Conservation (phyloP, 2,113 vertebrate genomes). For the Sturnus vulgaris region DNA sequence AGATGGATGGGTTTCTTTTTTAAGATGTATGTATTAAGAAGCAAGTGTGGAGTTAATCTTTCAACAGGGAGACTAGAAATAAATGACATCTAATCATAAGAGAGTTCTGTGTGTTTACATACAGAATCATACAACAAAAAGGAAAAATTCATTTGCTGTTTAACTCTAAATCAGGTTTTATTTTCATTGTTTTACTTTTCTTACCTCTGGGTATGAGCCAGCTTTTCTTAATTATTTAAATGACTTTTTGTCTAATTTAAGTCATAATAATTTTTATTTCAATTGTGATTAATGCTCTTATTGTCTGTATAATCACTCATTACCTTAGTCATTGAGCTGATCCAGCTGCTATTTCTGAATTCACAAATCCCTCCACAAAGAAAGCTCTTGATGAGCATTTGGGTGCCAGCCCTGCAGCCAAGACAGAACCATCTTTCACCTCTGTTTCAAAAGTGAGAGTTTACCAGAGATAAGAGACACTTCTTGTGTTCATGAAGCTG, state of each 20-base stretch:
- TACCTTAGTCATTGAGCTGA: neutral
- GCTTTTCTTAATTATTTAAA: constrained; percentile 25
- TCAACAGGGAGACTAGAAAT: constrained; percentile 32
- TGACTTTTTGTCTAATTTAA: constrained; percentile 36
- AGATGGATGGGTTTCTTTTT: constrained; percentile 20
- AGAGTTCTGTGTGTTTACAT: constrained; percentile 19
- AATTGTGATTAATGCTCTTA: neutral
- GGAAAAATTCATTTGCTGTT: constrained; percentile 18
- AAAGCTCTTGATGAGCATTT: neutral
- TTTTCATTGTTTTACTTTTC: constrained; percentile 14
- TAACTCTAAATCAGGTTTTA: neutral
- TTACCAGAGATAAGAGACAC: neutral
- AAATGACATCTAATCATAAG: constrained; percentile 45
- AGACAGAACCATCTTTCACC: accelerated
- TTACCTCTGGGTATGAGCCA: neutral
- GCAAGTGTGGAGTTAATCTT: constrained; percentile 14
- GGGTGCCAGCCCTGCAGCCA: neutral
- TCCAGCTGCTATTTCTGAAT: neutral
- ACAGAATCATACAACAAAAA: constrained; percentile 22
- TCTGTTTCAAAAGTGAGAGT: neutral
- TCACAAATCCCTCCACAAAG: neutral
- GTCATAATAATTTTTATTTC: constrained; percentile 33
- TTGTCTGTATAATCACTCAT: neutral
- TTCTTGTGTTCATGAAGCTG: neutral
- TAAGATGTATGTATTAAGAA: constrained; percentile 31